phyloP scores from a whole-genome alignment of 2,113 vertebrate genomes.

The Hemicordylus capensis region DNA sequence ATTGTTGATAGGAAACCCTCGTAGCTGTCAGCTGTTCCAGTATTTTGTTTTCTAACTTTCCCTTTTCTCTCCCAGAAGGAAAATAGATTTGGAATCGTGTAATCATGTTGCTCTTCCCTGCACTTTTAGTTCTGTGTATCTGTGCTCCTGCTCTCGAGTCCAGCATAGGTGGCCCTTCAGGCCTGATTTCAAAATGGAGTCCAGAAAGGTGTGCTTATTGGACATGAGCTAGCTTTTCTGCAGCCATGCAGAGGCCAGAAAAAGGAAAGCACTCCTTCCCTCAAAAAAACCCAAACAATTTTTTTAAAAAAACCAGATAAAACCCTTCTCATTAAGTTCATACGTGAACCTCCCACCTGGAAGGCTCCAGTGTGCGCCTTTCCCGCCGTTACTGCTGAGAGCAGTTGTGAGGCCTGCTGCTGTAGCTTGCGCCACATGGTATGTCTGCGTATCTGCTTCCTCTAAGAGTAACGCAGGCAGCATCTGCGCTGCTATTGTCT shows the following conservation, averaged over 20 bases:
- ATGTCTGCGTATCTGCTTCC: neutral
- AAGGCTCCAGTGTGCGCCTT: neutral
- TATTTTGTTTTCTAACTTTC: neutral
- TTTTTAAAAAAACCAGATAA: neutral
- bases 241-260: neutral
- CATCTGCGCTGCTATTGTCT: conserved; percentile 24
- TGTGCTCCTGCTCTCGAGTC: neutral
- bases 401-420: neutral
- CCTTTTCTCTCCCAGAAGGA: neutral
- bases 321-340: neutral
- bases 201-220: conserved; percentile 14
- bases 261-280: neutral
- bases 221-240: neutral
- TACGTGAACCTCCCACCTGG: neutral
- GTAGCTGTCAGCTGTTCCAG: neutral
- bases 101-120: neutral
- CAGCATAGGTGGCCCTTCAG: neutral
- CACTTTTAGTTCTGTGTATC: neutral
- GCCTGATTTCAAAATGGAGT: conserved; percentile 14
- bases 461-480: neutral
- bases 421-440: neutral
- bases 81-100: neutral
- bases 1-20: neutral
- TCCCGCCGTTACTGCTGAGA: neutral
- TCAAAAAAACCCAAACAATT: too few species aligned